Percentiles rank a stretch among this genome's conserved stretches.
Evolutionary conservation across 2,113 vertebrate genomes (phyloP).

Genomic region (Alces alces): DNA sequence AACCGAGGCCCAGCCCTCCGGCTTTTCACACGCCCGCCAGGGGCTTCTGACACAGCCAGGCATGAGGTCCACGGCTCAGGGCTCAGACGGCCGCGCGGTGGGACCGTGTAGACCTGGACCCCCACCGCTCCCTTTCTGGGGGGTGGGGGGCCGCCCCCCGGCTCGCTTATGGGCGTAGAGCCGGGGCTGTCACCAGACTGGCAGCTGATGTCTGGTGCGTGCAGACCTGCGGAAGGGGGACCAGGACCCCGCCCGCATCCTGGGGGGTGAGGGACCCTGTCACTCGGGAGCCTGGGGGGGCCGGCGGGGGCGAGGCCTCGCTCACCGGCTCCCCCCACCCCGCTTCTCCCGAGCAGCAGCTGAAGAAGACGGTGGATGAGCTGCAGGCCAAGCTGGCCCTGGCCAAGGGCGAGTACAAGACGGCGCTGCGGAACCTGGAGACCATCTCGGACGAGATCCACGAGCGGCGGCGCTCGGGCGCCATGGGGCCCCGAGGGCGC

Average conservation of each 20-base stretch:
- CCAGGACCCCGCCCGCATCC: neutral
- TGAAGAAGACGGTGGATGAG: constrained; percentile 96
- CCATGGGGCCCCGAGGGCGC: constrained; percentile 91
- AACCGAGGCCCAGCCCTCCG: neutral
- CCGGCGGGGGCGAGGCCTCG: neutral
- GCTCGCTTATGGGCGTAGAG: neutral
- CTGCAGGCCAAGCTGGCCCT: constrained; percentile 91
- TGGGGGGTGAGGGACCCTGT: too few species aligned
- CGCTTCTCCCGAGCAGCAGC: constrained; percentile 82
- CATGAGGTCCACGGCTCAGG: neutral
- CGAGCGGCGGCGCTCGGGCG: constrained; percentile 85
- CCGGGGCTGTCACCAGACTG: neutral
- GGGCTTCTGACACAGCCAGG: neutral
- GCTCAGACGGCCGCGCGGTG: neutral
- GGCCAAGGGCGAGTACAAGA: constrained; percentile 94
- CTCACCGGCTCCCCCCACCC: neutral
- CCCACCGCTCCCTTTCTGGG: neutral
- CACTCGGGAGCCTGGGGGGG: neutral
- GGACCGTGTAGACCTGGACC: neutral
- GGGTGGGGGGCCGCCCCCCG: neutral
- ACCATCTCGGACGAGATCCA: constrained; percentile 98
- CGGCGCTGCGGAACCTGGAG: constrained; percentile 94
- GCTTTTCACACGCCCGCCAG: neutral
- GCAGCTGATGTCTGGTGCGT: neutral
- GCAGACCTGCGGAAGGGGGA: neutral